A percentile compares a stretch with the other conserved stretches of the same genome.
phyloP scores from a whole-genome alignment of 37 sponge, comb jelly and placozoan genomes.

The Diacarnus erythraeanus region DNA sequence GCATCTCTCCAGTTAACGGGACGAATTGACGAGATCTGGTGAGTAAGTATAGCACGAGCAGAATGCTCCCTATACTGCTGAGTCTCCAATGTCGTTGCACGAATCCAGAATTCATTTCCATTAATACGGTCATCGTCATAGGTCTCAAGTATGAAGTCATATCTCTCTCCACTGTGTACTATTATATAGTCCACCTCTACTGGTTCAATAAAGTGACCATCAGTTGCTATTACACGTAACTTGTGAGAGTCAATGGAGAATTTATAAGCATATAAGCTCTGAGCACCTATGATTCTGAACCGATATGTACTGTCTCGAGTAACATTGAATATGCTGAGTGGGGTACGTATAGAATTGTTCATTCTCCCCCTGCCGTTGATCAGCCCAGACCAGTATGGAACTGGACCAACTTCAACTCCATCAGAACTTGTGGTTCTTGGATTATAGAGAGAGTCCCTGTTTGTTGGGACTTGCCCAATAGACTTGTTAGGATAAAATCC shows the following conservation, averaged over 20 bases:
- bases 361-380: constrained; percentile 74
- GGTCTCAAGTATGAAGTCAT: constrained; percentile 65
- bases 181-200: constrained; percentile 68
- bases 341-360: not conserved
- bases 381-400: constrained; percentile 60
- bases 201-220: constrained; percentile 57
- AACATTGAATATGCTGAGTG: constrained; percentile 12
- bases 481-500: constrained; percentile 11
- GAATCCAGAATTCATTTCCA: constrained; percentile 44
- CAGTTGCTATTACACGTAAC: constrained; percentile 60
- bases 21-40: not conserved
- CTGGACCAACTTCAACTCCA: constrained; percentile 46
- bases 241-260: constrained; percentile 74
- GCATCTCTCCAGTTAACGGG: not conserved
- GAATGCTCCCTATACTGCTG: not conserved
- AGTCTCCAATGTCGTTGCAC: constrained; percentile 67
- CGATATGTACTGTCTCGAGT: constrained; percentile 35
- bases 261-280: constrained; percentile 56
- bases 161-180: constrained; percentile 74
- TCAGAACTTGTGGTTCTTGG: constrained; percentile 25
- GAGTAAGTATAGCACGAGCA: constrained; percentile 47
- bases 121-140: not conserved
- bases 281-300: constrained; percentile 80
- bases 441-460: not conserved
- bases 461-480: constrained; percentile 13